Percentiles rank a stretch among this genome's conserved stretches.
These are phyloP conservation scores for Agriopis leucophaearia DNA, from an alignment of 2,888 invertebrate species.

Conservation along the genomic window DNA sequence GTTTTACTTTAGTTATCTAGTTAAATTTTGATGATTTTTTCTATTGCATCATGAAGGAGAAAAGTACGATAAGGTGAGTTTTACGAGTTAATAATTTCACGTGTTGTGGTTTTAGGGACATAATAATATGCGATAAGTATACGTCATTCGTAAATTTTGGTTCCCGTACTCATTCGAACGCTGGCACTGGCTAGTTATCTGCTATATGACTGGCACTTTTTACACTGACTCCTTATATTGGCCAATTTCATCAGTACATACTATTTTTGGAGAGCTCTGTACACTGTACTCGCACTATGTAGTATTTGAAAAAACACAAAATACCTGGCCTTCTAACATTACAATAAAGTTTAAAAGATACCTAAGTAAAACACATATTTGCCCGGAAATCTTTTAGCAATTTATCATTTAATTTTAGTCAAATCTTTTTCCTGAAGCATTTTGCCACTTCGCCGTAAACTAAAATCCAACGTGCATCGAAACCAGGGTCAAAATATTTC, in stretches of 20 bases:
- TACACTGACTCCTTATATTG: background rate
- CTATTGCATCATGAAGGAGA: constrained; percentile 65
- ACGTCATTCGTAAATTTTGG: background rate
- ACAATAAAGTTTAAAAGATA: too few species aligned
- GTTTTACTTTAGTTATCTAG: constrained; percentile 32
- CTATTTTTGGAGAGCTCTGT: background rate
- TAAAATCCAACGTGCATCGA: too few species aligned
- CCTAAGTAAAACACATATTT: too few species aligned
- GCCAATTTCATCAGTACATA: background rate
- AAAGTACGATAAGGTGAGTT: constrained; percentile 63
- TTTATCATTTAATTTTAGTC: too few species aligned
- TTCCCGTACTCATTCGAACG: background rate
- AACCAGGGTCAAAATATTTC: too few species aligned
- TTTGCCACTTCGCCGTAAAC: too few species aligned
- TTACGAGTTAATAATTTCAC: constrained; percentile 10
- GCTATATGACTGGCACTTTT: constrained; percentile 10
- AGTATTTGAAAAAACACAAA: too few species aligned
- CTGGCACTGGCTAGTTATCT: background rate
- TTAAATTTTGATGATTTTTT: constrained; percentile 42
- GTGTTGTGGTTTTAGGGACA: constrained; percentile 2
- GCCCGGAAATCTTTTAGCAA: too few species aligned
- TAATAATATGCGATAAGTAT: background rate
- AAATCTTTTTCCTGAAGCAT: too few species aligned
- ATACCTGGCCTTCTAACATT: too few species aligned
- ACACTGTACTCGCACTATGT: too few species aligned